phyloP scores from a whole-genome alignment of 37 sponge, comb jelly and placozoan genomes.

The Eunapius fragilis region DNA sequence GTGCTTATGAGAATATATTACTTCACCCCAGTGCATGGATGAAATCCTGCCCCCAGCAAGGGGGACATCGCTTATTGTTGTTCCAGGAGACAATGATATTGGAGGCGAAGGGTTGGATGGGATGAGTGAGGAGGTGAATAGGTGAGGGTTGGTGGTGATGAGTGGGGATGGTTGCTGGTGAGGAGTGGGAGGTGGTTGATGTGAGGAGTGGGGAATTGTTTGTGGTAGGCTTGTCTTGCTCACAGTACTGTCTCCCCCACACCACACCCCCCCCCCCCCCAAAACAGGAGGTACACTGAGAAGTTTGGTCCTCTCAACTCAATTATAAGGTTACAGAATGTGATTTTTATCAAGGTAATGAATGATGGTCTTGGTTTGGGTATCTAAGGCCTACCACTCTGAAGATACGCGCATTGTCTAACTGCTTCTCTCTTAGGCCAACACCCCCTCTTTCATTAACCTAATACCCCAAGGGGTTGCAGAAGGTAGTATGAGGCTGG shows the following conservation, averaged over 20 bases:
- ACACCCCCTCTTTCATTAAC: conserved; percentile 19
- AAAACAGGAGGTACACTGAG: conserved; percentile 30
- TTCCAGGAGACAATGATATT: conserved; percentile 65
- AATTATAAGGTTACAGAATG: conserved; percentile 2
- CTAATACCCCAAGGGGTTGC: background rate
- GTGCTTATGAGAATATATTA: background rate
- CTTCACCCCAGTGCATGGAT: background rate
- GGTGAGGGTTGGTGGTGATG: conserved; percentile 4
- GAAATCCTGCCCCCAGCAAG: background rate
- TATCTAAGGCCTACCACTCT: too few species aligned
- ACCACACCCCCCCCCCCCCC: too few species aligned
- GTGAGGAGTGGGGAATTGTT: conserved; percentile 2
- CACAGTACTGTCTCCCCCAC: too few species aligned
- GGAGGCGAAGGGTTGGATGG: conserved; percentile 60
- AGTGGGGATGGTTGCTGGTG: conserved; percentile 31
- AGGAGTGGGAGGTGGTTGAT: background rate
- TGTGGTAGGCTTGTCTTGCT: too few species aligned
- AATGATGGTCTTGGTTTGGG: background rate
- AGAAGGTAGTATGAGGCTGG: background rate
- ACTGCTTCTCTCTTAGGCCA: conserved; percentile 7
- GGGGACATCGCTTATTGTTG: background rate
- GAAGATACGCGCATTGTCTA: background rate
- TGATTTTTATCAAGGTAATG: conserved; percentile 53
- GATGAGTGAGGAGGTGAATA: conserved; percentile 26
- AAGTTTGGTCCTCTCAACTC: conserved; percentile 42